Evolutionary conservation across 2,888 invertebrate species (phyloP), one percentile per base, ranked within the genome.

Genomic region (Oligia fasciuncula): DNA sequence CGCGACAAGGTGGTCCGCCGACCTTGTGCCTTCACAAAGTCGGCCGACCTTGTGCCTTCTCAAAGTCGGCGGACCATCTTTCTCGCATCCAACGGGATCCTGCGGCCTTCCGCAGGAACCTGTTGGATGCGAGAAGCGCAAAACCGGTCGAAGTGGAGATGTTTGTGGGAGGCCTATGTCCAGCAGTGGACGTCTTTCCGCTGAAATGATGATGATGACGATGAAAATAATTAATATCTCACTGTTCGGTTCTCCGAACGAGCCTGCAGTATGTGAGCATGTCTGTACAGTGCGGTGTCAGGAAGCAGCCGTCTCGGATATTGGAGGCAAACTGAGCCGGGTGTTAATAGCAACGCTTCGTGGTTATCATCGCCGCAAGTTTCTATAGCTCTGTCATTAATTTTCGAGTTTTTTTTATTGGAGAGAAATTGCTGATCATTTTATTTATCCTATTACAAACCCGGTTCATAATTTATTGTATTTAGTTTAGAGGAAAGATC

Each of bases 271-370:
- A 46, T 54, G 72, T 75, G 29, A 62, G 65, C n/a, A 4, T 19
- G 3, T 79, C 74, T 65, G 51, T n/a, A 75, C 14, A 54, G 57
- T 19, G 11, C 29, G 65, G 69, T 40, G 62, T 57, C 17, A 67
- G 43, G 17, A 62, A 63, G 40, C 72, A 51, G 49, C 29, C 60
- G 65, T 66, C 80, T 65, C 49, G 69, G 77, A 17, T 80, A 65
- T 80, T 80, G 35, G 23, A 49, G 5, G 43, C 65, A 76, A 14
- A 57, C 40, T 62, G 29, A 67, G 35, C 54, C 17, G 40, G 49
- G 83, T 79, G 71, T 76, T 84, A 76, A 74, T 66, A 57, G 57
- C 14, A 0, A 11, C 19, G 29, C 49, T 49, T 29, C 19, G 1
- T 13, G 57, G 70, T 17, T 40, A 40, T 49, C n/a, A 67, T 14